Evolutionary conservation across 2,113 vertebrate species (phyloP), one percentile per base, ranked within the genome.

Genomic region (Prunella fulvescens): DNA sequence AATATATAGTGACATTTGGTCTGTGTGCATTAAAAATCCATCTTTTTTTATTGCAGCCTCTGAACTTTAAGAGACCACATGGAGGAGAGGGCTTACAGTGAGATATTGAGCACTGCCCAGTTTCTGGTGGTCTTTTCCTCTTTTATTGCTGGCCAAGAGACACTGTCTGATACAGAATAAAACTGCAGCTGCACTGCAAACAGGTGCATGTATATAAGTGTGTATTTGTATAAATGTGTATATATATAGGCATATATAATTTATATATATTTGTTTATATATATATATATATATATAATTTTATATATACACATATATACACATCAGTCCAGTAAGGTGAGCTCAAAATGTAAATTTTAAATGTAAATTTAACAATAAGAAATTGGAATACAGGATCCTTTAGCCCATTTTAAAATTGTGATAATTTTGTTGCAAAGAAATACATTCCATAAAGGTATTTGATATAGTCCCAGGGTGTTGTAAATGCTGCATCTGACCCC

Each of bases 171-270:
- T 35, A 76, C 7, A 16, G 61, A 58, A 66, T 45, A 37, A 66
- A 92, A 29, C 31, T 79, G 42, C 37, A 73, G 31, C 65, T 66
- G 39, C 82, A n/a, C 8, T 61, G 54, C 26, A 47, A 78, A 48
- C 12, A 39, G 9, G 12, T 12, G 7, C 6, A 40, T 5, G 1
- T 7, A 6, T 12, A 11, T 4, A 0, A 14, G 1, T n/a, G 2
- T 14, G 1, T 17, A 1, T 14, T 1, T 7, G 2, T 6, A 6
- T 7, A 10, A 10, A 7, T 16, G 3, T 28, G 19, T 6, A 3
- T 54, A 56, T 33, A 22, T 33, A 22, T 31, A 8, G 7, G 8
- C 9, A 20, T 7, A 9, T 56, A 14, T n/a, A 10, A 44, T 20
- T 14, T 45, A 19, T 3, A 10, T 3, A 26, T 0, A 39, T 5